Percentiles rank a stretch among this genome's conserved stretches.
Evolutionary conservation across 2,797 vertebrate genomes (phyloP).

Genomic region (Lepidocolaptes lacrymiger): DNA sequence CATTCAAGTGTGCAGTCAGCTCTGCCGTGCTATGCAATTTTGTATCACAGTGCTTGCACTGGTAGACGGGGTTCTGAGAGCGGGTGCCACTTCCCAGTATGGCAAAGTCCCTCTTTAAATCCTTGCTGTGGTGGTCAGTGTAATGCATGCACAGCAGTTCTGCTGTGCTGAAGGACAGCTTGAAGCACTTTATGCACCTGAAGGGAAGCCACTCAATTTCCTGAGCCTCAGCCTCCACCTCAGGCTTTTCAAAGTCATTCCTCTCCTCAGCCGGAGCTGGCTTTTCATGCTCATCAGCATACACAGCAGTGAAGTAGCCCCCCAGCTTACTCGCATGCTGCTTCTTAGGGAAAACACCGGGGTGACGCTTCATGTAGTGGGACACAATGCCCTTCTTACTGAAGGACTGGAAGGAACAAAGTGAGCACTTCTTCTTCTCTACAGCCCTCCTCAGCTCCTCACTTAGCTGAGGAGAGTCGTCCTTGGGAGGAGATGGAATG

Average conservation of each 20-base stretch:
- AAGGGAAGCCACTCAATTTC: constrained; percentile 91
- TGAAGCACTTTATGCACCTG: constrained; percentile 95
- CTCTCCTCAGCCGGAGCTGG: constrained; percentile 52
- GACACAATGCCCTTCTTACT: constrained; percentile 98
- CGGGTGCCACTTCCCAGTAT: constrained; percentile 83
- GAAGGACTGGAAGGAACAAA: constrained; percentile 96
- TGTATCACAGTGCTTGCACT: constrained; percentile 94
- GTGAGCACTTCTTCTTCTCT: constrained; percentile 91
- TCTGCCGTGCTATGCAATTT: constrained; percentile 87
- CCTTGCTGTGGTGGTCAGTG: constrained; percentile 91
- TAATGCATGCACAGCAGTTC: constrained; percentile 96
- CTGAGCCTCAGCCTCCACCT: constrained; percentile 80
- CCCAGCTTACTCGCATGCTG: constrained; percentile 94
- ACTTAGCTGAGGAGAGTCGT: constrained; percentile 86
- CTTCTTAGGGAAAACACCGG: constrained; percentile 97
- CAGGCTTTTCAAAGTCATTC: constrained; percentile 80
- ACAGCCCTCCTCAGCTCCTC: constrained; percentile 94
- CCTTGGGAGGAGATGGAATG: constrained; percentile 84
- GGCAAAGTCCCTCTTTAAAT: constrained; percentile 93
- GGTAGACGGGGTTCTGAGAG: constrained; percentile 86
- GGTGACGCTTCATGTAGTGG: constrained; percentile 98
- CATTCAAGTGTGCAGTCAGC: constrained; percentile 88
- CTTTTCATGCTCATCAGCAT: constrained; percentile 89
- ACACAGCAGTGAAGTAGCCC: constrained; percentile 95
- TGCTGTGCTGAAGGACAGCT: constrained; percentile 89